Percentiles rank a stretch among this genome's conserved stretches.
phyloP scores from a whole-genome alignment of 1,140 invertebrate species.

The Papilio glaucus region DNA sequence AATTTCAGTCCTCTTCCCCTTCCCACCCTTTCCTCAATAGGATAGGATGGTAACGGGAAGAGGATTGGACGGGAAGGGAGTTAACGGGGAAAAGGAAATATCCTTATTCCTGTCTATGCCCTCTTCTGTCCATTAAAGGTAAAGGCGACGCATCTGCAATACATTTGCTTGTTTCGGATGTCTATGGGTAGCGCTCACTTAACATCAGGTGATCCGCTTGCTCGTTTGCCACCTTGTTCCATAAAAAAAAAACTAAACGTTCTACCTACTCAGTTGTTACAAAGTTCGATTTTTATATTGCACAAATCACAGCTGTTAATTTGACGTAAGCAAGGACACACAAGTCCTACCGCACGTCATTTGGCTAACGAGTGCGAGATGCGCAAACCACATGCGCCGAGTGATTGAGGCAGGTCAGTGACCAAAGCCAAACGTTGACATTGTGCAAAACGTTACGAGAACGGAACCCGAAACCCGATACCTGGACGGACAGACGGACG shows the following conservation, averaged over 20 bases:
- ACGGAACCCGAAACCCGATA: slow-evolving; percentile 10
- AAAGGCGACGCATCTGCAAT: too few relatives aligned
- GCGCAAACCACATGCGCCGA: not conserved
- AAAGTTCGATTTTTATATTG: not conserved
- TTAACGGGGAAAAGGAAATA: too few relatives aligned
- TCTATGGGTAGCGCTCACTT: too few relatives aligned
- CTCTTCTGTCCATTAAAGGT: too few relatives aligned
- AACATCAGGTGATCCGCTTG: too few relatives aligned
- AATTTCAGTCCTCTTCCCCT: too few relatives aligned
- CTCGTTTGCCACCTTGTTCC: too few relatives aligned
- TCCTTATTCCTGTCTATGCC: too few relatives aligned
- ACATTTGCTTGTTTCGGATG: too few relatives aligned
- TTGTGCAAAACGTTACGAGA: slow-evolving; percentile 10
- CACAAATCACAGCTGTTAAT: not conserved
- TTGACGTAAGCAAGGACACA: not conserved
- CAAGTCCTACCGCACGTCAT: not conserved
- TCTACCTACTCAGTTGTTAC: not conserved
- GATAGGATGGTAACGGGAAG: too few relatives aligned
- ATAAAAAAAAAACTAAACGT: not conserved
- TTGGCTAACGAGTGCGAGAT: slow-evolving; percentile 1
- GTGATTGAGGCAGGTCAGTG: slow-evolving; percentile 30
- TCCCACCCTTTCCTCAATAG: too few relatives aligned
- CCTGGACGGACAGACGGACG: not conserved
- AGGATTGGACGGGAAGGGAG: too few relatives aligned
- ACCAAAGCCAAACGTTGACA: slow-evolving; percentile 28